Conservation (phyloP, 2,888 invertebrate genomes). For the Liopterus haemorrhoidalis region DNA sequence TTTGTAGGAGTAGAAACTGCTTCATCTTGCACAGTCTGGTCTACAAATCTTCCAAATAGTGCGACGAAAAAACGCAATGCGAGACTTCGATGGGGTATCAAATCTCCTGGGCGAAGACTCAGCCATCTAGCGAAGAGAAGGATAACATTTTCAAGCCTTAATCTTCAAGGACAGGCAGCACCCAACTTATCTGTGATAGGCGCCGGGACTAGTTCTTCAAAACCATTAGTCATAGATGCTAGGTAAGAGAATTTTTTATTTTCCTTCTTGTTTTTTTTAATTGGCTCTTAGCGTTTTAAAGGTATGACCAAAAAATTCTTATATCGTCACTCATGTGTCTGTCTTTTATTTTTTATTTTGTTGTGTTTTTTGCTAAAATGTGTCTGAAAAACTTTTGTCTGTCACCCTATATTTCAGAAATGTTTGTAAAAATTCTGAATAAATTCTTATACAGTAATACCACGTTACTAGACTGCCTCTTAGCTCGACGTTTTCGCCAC, state of each 20-base stretch:
- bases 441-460: too few relatives aligned
- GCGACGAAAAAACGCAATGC: constrained; percentile 55
- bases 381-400: too few relatives aligned
- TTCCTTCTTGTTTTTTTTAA: too few relatives aligned
- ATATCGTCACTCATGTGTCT: too few relatives aligned
- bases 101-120: constrained; percentile 70
- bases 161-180: constrained; percentile 49
- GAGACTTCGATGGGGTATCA: constrained; percentile 43
- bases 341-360: too few relatives aligned
- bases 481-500: too few relatives aligned
- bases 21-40: constrained; percentile 58
- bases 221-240: constrained; percentile 60
- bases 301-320: too few relatives aligned
- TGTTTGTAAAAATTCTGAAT: too few relatives aligned
- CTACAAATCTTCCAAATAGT: constrained; percentile 55
- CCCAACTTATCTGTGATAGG: constrained; percentile 48
- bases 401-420: too few relatives aligned
- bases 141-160: constrained; percentile 69
- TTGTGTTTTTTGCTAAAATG: too few relatives aligned
- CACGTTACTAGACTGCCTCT: too few relatives aligned
- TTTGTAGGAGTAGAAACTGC: constrained; percentile 72
- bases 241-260: constrained; percentile 48
- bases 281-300: too few relatives aligned
- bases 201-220: constrained; percentile 47
- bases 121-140: constrained; percentile 71